Base-by-base conservation (phyloP, 2,797 vertebrate genomes). In the Poecilia gillii region DNA sequence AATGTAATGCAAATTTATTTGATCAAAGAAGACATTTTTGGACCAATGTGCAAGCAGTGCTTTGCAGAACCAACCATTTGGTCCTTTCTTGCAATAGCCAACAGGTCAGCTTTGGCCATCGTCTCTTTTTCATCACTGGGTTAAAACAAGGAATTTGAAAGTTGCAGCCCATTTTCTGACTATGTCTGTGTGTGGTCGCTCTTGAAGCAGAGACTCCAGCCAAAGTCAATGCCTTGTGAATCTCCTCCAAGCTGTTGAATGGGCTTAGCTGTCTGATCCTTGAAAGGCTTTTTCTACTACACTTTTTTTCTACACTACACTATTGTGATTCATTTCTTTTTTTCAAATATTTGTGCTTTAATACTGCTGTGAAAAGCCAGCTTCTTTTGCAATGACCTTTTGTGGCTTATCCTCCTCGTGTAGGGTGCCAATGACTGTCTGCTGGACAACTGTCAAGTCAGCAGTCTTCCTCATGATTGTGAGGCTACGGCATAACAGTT, bases 401-500 rank as follows among this genome's bases (percentile, higher is more conserved):
- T 46, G 25, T 28, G 25, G 68, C 68, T 71, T 71, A 45, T 71
- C 68, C 43, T 46, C 41, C 43, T 71, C 45, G 16, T 71, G 41
- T 12, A 43, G 66, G 66, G 41, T 43, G 39, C 23, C 39, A 41
- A n/a, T 25, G 39, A 25, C 20, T 70, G 66, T 70, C 66, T 70
- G 68, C 68, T 71, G 68, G 66, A 70, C 66, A 71, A 45, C 68
- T 25, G 68, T 71, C 13, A 71, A 71, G 68, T 71, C 68, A 71
- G 68, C 68, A 71, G 25, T 28, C 41, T 46, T 71, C 68, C 41
- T 71, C 41, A 25, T 16, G 41, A 46, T 28, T 28, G 68, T 71
- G 68, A 71, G 12, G 68, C 25, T 43, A n/a, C 3, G 13, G 68
- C 13, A 46, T 71, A 71, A 18, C 25, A n/a, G 43, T n/a, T 46